phyloP scores from a whole-genome alignment of 1,140 invertebrate species.

The Scaptomyza hsui region DNA sequence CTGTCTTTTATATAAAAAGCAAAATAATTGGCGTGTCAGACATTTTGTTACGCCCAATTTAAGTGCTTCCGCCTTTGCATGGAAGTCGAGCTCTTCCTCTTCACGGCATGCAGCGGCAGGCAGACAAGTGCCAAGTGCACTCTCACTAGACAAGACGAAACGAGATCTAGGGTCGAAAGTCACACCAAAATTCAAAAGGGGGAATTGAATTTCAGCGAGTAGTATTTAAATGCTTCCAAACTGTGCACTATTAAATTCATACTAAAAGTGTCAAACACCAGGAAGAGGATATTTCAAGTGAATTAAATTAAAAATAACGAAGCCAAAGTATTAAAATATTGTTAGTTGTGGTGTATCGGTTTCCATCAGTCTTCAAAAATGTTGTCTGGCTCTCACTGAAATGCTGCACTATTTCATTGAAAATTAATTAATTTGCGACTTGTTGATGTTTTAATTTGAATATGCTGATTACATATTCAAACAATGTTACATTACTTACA shows the following conservation, averaged over 20 bases:
- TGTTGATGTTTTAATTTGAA: slow-evolving; percentile 16
- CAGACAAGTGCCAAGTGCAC: slow-evolving; percentile 24
- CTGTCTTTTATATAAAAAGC: slow-evolving; percentile 66
- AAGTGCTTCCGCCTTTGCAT: slow-evolving; percentile 70
- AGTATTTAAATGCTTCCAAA: slow-evolving; percentile 21
- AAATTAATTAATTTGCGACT: slow-evolving; percentile 16
- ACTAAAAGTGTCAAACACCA: neutral
- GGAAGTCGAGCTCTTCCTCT: slow-evolving; percentile 17
- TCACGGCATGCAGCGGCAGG: neutral
- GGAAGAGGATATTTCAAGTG: neutral
- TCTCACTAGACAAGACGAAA: slow-evolving; percentile 29
- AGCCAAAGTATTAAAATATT: neutral
- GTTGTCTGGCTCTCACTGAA: neutral
- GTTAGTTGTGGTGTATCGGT: neutral
- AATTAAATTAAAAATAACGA: neutral
- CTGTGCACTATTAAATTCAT: slow-evolving; percentile 9
- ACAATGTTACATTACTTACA: slow-evolving; percentile 22
- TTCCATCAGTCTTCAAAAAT: neutral
- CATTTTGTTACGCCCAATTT: slow-evolving; percentile 80
- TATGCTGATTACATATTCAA: slow-evolving; percentile 11
- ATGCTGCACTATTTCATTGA: neutral
- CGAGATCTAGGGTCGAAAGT: slow-evolving; percentile 35
- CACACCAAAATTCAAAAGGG: slow-evolving; percentile 24
- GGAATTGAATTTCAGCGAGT: slow-evolving; percentile 20
- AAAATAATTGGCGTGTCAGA: slow-evolving; percentile 81